These are phyloP conservation scores for Apogon talboti DNA, from an alignment of 2,797 vertebrate genomes.

Conservation along the genomic window DNA sequence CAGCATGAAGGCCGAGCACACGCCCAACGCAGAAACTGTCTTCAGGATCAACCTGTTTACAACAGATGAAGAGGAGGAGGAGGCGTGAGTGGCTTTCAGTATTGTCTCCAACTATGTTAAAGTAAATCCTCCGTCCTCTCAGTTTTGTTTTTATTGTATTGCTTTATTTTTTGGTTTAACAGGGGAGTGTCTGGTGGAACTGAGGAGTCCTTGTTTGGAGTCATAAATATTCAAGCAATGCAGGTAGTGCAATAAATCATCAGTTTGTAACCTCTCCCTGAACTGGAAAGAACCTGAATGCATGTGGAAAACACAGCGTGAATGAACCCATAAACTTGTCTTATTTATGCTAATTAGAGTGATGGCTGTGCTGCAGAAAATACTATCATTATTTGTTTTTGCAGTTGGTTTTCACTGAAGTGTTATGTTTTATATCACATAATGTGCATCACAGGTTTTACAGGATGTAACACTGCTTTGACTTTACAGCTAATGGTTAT, in stretches of 20 bases:
- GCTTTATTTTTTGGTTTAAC: slow-evolving; percentile 22
- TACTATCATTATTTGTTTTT: too few species aligned
- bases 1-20: slow-evolving; percentile 83
- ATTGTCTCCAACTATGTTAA: neutral
- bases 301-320: too few species aligned
- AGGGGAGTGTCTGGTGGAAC: slow-evolving; percentile 81
- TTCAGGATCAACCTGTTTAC: slow-evolving; percentile 89
- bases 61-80: slow-evolving; percentile 88
- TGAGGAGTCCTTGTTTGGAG: slow-evolving; percentile 78
- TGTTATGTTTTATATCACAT: too few species aligned
- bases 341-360: too few species aligned
- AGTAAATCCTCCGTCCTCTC: neutral
- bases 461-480: too few species aligned
- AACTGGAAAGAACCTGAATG: neutral
- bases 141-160: slow-evolving; percentile 12
- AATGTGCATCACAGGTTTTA: too few species aligned
- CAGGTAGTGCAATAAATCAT: slow-evolving; percentile 75
- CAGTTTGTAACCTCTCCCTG: neutral
- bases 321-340: too few species aligned
- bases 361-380: too few species aligned
- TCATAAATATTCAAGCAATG: slow-evolving; percentile 90
- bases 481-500: too few species aligned
- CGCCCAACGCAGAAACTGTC: slow-evolving; percentile 63
- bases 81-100: slow-evolving; percentile 77
- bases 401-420: too few species aligned